Percentiles rank a stretch among this genome's conserved stretches.
Conservation (phyloP, 2,797 vertebrate species). For the Alcedo quadribrachys region DNA sequence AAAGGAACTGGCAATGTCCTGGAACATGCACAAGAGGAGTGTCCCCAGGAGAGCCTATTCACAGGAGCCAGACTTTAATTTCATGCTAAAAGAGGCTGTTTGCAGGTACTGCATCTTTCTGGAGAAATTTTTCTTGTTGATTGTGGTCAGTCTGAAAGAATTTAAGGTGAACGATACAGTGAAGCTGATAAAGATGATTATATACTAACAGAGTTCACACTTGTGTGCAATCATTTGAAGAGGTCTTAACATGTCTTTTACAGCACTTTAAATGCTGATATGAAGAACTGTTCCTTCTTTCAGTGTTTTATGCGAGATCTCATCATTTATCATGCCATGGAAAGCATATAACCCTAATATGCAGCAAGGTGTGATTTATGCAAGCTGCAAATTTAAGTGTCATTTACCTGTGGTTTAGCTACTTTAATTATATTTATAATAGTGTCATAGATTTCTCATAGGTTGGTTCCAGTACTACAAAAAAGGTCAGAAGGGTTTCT, state of each 20-base stretch:
- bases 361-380: slow-evolving; percentile 57
- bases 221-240: slow-evolving; percentile 37
- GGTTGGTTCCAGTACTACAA: slow-evolving; percentile 18
- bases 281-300: slow-evolving; percentile 13
- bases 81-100: slow-evolving; percentile 76
- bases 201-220: not conserved
- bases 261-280: not conserved
- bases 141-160: slow-evolving; percentile 27
- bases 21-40: slow-evolving; percentile 41
- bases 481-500: slow-evolving; percentile 37
- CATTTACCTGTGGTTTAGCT: slow-evolving; percentile 46
- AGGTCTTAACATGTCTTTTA: slow-evolving; percentile 16
- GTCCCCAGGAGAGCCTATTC: slow-evolving; percentile 27
- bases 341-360: not conserved
- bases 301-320: slow-evolving; percentile 14
- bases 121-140: slow-evolving; percentile 35
- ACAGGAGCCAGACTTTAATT: slow-evolving; percentile 43
- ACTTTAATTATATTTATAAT: slow-evolving; percentile 47
- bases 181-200: slow-evolving; percentile 19
- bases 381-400: slow-evolving; percentile 55
- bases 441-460: slow-evolving; percentile 51
- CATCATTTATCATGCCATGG: not conserved
- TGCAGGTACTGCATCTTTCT: slow-evolving; percentile 76
- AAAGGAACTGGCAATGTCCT: slow-evolving; percentile 71
- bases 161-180: slow-evolving; percentile 48